Conservation (phyloP, 1,140 invertebrate species). For the Campoletis sonorensis region DNA sequence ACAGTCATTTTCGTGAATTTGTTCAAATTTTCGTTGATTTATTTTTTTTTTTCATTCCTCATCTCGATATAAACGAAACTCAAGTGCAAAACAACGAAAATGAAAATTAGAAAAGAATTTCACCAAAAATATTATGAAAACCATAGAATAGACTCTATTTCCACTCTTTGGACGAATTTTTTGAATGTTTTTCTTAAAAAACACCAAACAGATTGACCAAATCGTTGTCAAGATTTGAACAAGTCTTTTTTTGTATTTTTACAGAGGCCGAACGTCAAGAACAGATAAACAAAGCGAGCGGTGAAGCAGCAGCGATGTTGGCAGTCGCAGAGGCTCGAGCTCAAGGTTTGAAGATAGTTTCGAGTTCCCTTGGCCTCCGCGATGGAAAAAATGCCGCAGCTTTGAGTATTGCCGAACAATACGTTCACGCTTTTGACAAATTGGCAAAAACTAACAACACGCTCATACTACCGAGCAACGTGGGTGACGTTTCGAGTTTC, state of each 20-base stretch:
- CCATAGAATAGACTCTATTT: no score
- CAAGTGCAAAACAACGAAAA: no score
- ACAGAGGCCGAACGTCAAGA: conserved; percentile 90
- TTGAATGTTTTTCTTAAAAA: background rate
- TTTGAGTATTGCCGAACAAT: conserved; percentile 95
- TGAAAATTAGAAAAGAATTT: no score
- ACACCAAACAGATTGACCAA: background rate
- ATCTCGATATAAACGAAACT: no score
- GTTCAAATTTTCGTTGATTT: no score
- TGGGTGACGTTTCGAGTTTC: conserved; percentile 89
- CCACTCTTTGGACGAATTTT: background rate
- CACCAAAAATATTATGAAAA: no score
- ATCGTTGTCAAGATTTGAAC: background rate
- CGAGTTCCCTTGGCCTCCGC: conserved; percentile 81
- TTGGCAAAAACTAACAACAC: conserved; percentile 96
- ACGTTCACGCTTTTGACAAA: conserved; percentile 94
- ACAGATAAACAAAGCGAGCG: conserved; percentile 91
- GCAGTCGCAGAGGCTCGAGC: conserved; percentile 91
- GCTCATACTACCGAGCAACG: conserved; percentile 93
- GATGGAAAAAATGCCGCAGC: conserved; percentile 92
- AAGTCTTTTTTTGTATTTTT: conserved; percentile 56
- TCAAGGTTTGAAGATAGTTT: conserved; percentile 85
- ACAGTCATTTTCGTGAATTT: no score
- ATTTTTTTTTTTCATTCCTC: no score
- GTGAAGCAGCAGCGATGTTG: conserved; percentile 92